Base-by-base conservation (phyloP, 1,140 invertebrate species). In the Diabrotica virgifera region DNA sequence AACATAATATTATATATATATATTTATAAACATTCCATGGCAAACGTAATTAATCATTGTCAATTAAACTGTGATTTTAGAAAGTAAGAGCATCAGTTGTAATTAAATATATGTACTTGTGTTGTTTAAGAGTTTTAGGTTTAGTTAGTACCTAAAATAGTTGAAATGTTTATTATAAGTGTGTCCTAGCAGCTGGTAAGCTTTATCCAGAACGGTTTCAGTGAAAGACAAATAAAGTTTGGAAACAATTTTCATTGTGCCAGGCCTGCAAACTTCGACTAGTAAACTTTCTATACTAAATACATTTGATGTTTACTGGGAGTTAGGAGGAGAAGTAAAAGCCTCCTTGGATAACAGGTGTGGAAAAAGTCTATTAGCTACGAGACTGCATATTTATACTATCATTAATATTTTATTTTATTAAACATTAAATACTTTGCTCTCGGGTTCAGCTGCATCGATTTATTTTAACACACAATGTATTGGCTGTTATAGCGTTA, bases 201-300 rank as follows among this genome's bases (percentile, higher is more conserved):
- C 40, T 46, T n/a, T 10, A 10, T 10, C 40, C 8, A 8, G 8
- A 46, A 10, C 8, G 40, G 8, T 46, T 46, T 46, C 40, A 46
- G 40, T 54, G 12, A 35, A 54, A 35, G 52, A 54, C 52, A 35
- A 54, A 54, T 54, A 54, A 54, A 54, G 52, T 54, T 54, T 13
- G 52, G 52, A 35, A 54, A 54, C n/a, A 12, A 54, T 13, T 35
- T 13, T 54, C 10, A 8, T 54, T 54, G 52, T 35, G 9, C 52
- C 52, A 54, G 52, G 52, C 52, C 24, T 35, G 52, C 12, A 54
- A 8, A 54, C n/a, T 54, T 54, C 24, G 12, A 12, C 9, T 10
- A 8, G 40, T 5, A 46, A 46, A 46, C 8, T 46, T 46, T 46
- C 40, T n/a, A 46, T n/a, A 46, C 8, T 46, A 46, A 46, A 46